These are phyloP conservation scores for Timema cristinae DNA, from an alignment of 2,888 invertebrate species.

Conservation along the genomic window DNA sequence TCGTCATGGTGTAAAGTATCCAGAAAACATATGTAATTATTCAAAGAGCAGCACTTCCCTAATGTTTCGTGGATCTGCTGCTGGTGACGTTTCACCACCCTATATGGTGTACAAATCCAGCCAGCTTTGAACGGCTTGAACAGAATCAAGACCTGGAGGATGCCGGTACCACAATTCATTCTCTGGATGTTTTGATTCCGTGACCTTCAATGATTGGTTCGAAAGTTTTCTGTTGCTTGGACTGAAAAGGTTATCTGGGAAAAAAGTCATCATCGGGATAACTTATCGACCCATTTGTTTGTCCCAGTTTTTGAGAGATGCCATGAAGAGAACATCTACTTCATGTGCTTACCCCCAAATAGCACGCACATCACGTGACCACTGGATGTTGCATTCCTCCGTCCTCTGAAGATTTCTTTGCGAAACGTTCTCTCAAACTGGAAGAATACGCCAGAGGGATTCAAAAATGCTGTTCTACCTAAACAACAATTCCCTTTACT, in stretches of 20 bases:
- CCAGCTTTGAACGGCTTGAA: slow-evolving; percentile 37
- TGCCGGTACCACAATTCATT: slow-evolving; percentile 36
- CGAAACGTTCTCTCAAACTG: background rate
- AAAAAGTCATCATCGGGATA: slow-evolving; percentile 4
- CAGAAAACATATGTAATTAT: slow-evolving; percentile 31
- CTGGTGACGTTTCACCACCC: slow-evolving; percentile 38
- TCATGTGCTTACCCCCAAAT: background rate
- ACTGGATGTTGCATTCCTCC: background rate
- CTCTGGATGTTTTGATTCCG: slow-evolving; percentile 39
- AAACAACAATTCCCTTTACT: slow-evolving; percentile 1
- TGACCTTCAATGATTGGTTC: slow-evolving; percentile 38
- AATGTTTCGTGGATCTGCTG: slow-evolving; percentile 40
- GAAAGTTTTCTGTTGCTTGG: slow-evolving; percentile 30
- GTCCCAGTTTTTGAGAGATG: background rate
- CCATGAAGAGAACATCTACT: slow-evolving; percentile 5
- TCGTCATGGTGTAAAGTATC: slow-evolving; percentile 39
- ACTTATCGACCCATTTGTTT: background rate
- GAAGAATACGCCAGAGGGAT: background rate
- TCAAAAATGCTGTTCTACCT: background rate
- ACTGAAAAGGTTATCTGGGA: slow-evolving; percentile 23
- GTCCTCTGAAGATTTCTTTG: background rate
- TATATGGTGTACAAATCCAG: slow-evolving; percentile 39
- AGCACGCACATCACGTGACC: slow-evolving; percentile 9
- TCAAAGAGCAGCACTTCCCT: slow-evolving; percentile 33
- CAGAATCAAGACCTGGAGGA: slow-evolving; percentile 36